phyloP scores from a whole-genome alignment of 2,113 vertebrate species.

The Tympanuchus pallidicinctus region DNA sequence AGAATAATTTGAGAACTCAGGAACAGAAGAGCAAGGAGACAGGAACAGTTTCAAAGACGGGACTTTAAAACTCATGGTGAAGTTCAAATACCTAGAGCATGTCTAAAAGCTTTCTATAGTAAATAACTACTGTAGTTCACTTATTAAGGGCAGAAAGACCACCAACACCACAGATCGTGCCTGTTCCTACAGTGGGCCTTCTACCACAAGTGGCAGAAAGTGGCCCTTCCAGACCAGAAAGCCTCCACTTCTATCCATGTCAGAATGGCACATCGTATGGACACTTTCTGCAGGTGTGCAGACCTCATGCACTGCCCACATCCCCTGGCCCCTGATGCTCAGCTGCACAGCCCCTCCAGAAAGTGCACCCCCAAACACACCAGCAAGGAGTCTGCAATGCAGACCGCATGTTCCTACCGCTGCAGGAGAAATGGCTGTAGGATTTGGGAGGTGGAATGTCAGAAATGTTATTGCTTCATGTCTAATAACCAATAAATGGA shows the following conservation, averaged over 20 bases:
- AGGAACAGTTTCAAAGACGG: background rate
- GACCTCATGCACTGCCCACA: rapidly evolving
- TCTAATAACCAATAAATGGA: constrained; percentile 43
- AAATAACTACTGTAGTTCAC: background rate
- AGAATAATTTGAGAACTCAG: background rate
- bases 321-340: background rate
- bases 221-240: background rate
- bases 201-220: background rate
- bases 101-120: background rate
- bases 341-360: background rate
- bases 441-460: background rate
- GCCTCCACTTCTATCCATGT: background rate
- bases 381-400: background rate
- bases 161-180: background rate
- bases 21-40: background rate
- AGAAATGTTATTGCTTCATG: background rate
- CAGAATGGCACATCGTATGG: rapidly evolving
- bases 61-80: background rate
- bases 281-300: background rate
- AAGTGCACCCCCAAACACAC: background rate
- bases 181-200: background rate
- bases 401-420: background rate
- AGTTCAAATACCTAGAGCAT: background rate
- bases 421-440: background rate
- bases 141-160: background rate